These are phyloP conservation scores for Drosophila paranaensis DNA, from an alignment of 2,888 invertebrate genomes.

Conservation along the genomic window DNA sequence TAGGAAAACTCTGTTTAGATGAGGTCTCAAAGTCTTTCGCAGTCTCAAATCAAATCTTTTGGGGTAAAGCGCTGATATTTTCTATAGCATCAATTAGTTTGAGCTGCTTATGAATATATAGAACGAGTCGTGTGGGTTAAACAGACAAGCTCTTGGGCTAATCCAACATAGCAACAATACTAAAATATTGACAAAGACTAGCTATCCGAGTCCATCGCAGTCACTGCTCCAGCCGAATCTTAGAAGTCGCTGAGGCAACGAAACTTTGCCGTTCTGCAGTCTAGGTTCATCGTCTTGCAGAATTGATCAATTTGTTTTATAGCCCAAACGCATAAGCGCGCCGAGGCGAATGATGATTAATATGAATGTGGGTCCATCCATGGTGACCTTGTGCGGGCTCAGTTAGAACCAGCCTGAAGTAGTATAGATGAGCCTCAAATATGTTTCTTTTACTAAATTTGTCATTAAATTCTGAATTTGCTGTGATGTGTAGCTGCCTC, in stretches of 20 bases:
- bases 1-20: too few relatives aligned
- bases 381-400: neutral
- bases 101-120: too few relatives aligned
- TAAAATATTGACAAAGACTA: too few relatives aligned
- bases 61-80: too few relatives aligned
- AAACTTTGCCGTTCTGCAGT: neutral
- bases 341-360: neutral
- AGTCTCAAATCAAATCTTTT: too few relatives aligned
- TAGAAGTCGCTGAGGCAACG: neutral
- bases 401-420: slow-evolving; percentile 4
- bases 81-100: too few relatives aligned
- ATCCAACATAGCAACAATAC: too few relatives aligned
- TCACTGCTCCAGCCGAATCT: too few relatives aligned
- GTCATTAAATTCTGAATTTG: neutral
- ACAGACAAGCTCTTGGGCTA: too few relatives aligned
- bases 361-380: neutral
- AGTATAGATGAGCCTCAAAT: neutral
- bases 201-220: neutral
- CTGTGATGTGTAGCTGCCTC: too few relatives aligned
- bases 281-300: neutral
- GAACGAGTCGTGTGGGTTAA: too few relatives aligned
- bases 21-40: too few relatives aligned
- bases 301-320: slow-evolving; percentile 1
- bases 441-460: neutral
- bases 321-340: neutral